Conservation (phyloP, 2,113 vertebrate species). For the Hypomesus transpacificus region DNA sequence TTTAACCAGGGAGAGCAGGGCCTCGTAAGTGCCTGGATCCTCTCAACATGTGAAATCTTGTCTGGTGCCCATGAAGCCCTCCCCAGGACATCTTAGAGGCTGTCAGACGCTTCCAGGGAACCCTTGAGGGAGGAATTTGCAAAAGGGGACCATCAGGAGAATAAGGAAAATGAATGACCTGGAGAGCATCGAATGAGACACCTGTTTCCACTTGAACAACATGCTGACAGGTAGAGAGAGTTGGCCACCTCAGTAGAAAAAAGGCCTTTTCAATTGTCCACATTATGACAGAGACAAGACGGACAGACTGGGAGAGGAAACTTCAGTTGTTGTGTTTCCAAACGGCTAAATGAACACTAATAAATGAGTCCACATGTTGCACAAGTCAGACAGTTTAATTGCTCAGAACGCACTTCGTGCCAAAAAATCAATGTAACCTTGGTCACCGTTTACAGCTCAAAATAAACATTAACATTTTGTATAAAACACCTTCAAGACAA, state of each 20-base stretch:
- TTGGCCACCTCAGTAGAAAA: constrained; percentile 17
- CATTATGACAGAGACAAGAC: constrained; percentile 30
- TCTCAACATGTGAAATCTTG: constrained; percentile 21
- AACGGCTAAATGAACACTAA: constrained; percentile 15
- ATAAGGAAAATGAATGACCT: constrained; percentile 37
- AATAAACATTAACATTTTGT: constrained; percentile 3
- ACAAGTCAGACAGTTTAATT: constrained; percentile 19
- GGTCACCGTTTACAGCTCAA: constrained; percentile 11
- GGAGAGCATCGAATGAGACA: constrained; percentile 51
- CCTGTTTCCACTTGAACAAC: constrained; percentile 49
- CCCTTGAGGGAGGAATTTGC: constrained; percentile 41
- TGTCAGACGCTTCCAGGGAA: constrained; percentile 43
- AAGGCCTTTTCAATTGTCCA: constrained; percentile 24
- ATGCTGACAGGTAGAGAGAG: constrained; percentile 42
- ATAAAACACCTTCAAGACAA: too few relatives aligned
- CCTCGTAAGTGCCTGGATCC: constrained; percentile 36
- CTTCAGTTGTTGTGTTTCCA: background rate
- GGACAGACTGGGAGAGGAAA: constrained; percentile 3
- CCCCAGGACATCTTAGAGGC: constrained; percentile 36
- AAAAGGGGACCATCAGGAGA: constrained; percentile 34
- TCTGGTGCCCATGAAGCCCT: constrained; percentile 42
- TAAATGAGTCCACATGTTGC: constrained; percentile 4
- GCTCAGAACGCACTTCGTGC: background rate
- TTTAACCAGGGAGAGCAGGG: background rate
- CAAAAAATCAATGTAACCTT: constrained; percentile 6